Evolutionary conservation across 2,888 invertebrate genomes (phyloP).

Genomic region (Spisula solida): DNA sequence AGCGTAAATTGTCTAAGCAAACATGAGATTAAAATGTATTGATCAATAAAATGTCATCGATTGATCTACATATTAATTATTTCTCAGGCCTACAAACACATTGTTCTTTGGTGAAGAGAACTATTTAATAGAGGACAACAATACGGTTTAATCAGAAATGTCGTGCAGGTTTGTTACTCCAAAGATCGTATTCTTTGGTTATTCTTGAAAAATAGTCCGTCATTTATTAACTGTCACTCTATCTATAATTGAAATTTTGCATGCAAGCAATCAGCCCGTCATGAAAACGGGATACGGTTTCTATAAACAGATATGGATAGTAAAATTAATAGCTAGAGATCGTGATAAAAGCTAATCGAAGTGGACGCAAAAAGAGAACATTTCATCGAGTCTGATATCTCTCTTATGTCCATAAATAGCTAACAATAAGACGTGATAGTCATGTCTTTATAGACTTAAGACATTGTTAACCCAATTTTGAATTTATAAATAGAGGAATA

Average conservation of each 20-base stretch:
- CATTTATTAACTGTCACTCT: neutral
- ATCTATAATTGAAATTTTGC: neutral
- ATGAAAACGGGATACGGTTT: neutral
- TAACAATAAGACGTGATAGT: neutral
- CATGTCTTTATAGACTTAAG: neutral
- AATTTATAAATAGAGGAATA: too few relatives aligned
- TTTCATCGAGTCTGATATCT: neutral
- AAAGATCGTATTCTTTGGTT: too few relatives aligned
- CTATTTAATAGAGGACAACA: too few relatives aligned
- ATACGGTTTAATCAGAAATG: neutral
- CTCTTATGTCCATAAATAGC: neutral
- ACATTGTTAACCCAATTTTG: too few relatives aligned
- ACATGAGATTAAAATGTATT: too few relatives aligned
- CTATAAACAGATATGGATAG: neutral
- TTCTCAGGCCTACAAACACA: too few relatives aligned
- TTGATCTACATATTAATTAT: too few relatives aligned
- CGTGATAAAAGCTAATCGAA: conserved; percentile 9
- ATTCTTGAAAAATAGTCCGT: neutral
- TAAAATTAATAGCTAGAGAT: neutral
- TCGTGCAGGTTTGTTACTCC: neutral
- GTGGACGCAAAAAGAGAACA: neutral
- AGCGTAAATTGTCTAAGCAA: too few relatives aligned
- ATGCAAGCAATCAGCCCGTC: neutral
- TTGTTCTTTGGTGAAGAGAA: too few relatives aligned
- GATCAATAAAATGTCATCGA: too few relatives aligned